A percentile compares a stretch with the other conserved stretches of the same genome.
phyloP scores from a whole-genome alignment of 2,797 vertebrate genomes.

The Microhierax caerulescens region DNA sequence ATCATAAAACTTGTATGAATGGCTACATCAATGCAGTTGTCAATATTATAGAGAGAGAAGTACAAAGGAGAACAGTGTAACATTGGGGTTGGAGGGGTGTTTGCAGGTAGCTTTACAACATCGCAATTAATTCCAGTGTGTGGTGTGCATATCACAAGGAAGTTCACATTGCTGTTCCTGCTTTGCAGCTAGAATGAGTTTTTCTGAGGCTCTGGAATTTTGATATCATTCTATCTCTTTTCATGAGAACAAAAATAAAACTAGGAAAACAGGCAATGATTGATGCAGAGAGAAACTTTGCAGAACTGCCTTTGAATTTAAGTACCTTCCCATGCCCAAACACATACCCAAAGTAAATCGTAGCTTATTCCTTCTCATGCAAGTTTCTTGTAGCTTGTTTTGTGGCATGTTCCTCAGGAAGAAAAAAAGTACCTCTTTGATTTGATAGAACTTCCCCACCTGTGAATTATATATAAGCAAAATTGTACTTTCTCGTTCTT shows the following conservation, averaged over 20 bases:
- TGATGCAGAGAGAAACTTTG: background rate
- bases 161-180: background rate
- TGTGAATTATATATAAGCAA: constrained; percentile 58
- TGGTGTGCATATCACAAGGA: background rate
- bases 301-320: background rate
- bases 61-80: background rate
- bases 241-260: background rate
- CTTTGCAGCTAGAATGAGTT: background rate
- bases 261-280: background rate
- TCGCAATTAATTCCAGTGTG: background rate
- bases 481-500: background rate
- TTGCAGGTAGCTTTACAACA: background rate
- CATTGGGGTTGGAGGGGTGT: rapidly evolving
- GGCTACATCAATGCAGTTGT: background rate
- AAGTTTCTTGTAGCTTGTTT: background rate
- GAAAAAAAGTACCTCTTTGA: constrained; percentile 62
- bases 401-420: constrained; percentile 62
- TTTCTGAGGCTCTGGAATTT: background rate
- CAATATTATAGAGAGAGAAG: background rate
- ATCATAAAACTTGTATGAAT: background rate
- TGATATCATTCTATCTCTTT: background rate
- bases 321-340: background rate
- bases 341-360: background rate
- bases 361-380: background rate
- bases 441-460: constrained; percentile 60